These are phyloP conservation scores for Sicus ferrugineus DNA, from an alignment of 2,888 invertebrate species.

Conservation along the genomic window DNA sequence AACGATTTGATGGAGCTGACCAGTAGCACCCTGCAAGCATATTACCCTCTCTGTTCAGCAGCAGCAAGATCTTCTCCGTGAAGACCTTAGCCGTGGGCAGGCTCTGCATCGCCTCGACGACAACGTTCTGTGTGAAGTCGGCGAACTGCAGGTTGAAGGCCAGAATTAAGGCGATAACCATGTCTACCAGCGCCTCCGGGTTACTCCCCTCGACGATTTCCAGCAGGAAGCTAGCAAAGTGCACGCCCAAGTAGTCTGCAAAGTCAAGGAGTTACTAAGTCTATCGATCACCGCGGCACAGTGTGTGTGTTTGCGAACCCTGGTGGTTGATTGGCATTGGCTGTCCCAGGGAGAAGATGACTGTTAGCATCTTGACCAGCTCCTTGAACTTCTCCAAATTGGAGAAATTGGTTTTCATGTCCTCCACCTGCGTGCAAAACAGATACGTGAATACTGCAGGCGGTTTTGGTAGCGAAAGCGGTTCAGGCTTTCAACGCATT, in stretches of 20 bases:
- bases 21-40: too few species aligned
- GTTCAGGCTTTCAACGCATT: constrained; percentile 65
- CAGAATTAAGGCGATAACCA: constrained; percentile 82
- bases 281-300: background rate
- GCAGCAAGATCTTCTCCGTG: constrained; percentile 86
- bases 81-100: constrained; percentile 82
- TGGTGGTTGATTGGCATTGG: constrained; percentile 88
- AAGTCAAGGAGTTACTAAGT: constrained; percentile 41
- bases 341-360: constrained; percentile 91
- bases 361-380: constrained; percentile 83
- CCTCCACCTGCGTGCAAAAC: constrained; percentile 66
- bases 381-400: constrained; percentile 83
- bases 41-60: constrained; percentile 89
- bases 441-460: background rate
- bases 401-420: constrained; percentile 81
- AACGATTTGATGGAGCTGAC: too few species aligned
- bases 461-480: background rate
- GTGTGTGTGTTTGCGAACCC: constrained; percentile 66
- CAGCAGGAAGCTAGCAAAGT: constrained; percentile 82
- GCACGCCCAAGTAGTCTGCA: constrained; percentile 83
- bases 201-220: constrained; percentile 85
- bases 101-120: constrained; percentile 75
- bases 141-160: constrained; percentile 91
- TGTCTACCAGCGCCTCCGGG: constrained; percentile 84
- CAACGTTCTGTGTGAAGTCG: constrained; percentile 72